phyloP scores from a whole-genome alignment of 2,888 invertebrate species.

The Creontiades dilutus region DNA sequence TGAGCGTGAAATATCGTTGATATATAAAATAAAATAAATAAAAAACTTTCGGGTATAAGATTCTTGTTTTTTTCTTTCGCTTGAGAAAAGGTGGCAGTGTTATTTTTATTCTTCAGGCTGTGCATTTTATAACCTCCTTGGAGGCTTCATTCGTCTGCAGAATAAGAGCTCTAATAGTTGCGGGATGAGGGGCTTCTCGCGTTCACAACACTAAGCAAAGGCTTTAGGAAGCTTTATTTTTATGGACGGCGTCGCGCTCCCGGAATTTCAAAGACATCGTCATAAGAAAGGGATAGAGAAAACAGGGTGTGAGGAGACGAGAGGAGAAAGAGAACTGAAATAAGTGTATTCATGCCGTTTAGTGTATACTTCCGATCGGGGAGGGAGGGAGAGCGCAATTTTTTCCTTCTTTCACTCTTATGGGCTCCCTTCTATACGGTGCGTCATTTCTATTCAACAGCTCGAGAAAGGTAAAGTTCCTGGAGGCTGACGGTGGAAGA shows the following conservation, averaged over 20 bases:
- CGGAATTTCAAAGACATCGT: slow-evolving; percentile 24
- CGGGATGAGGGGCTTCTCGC: slow-evolving; percentile 31
- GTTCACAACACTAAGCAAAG: slow-evolving; percentile 35
- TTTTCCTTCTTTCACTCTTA: slow-evolving; percentile 25
- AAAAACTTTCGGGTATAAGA: too few species aligned
- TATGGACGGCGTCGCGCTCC: slow-evolving; percentile 17
- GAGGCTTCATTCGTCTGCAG: neutral
- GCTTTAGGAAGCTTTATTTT: slow-evolving; percentile 35
- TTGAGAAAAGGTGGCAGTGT: neutral
- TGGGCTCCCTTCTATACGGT: slow-evolving; percentile 15
- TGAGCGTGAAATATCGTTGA: too few species aligned
- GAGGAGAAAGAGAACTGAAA: neutral
- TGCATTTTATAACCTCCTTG: neutral
- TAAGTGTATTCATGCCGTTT: slow-evolving; percentile 27
- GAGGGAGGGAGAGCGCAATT: slow-evolving; percentile 2
- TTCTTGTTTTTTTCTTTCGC: neutral
- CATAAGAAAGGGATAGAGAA: neutral
- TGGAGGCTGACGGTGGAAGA: neutral
- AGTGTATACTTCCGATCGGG: slow-evolving; percentile 29
- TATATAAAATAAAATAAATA: too few species aligned
- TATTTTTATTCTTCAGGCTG: slow-evolving; percentile 15
- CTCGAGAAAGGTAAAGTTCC: slow-evolving; percentile 9
- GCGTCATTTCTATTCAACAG: slow-evolving; percentile 20
- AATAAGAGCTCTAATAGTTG: slow-evolving; percentile 21
- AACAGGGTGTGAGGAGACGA: neutral